phyloP scores from a whole-genome alignment of 2,888 invertebrate genomes.

The Neria commutata region DNA sequence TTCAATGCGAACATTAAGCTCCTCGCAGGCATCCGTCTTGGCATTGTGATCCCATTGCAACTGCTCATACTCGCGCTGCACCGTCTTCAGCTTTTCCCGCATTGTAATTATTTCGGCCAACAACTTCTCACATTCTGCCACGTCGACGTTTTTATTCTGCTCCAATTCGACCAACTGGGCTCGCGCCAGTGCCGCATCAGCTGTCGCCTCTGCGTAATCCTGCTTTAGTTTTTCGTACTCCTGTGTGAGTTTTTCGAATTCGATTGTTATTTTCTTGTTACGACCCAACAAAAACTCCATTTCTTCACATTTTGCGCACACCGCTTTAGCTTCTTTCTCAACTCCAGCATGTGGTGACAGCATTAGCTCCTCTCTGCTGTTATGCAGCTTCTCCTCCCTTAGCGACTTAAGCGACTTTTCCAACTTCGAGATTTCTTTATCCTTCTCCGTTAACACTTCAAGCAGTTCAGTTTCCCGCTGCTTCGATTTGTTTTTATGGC shows the following conservation, averaged over 20 bases:
- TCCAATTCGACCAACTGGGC: conserved; percentile 24
- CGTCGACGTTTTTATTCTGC: conserved; percentile 21
- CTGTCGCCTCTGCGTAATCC: conserved; percentile 24
- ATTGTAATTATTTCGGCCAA: conserved; percentile 37
- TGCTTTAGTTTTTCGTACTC: conserved; percentile 32
- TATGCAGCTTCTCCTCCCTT: conserved; percentile 39
- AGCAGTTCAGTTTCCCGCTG: conserved; percentile 66
- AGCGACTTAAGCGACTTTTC: conserved; percentile 38
- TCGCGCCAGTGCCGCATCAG: background rate
- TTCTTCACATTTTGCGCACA: conserved; percentile 47
- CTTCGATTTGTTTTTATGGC: conserved; percentile 64
- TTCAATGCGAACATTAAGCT: conserved; percentile 36
- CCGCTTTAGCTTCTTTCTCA: conserved; percentile 21
- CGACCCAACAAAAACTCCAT: conserved; percentile 41
- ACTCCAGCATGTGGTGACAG: conserved; percentile 33
- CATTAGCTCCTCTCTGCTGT: conserved; percentile 46
- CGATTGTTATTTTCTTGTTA: conserved; percentile 31
- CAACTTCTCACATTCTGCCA: conserved; percentile 41
- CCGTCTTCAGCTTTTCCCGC: conserved; percentile 35
- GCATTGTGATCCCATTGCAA: conserved; percentile 35
- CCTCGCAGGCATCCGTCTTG: conserved; percentile 41
- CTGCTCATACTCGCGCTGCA: conserved; percentile 37
- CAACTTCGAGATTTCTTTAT: conserved; percentile 38
- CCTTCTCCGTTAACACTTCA: conserved; percentile 62
- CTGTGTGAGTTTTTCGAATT: conserved; percentile 32